Evolutionary conservation across 2,113 vertebrate species (phyloP).

Genomic region (Piprites chloris): DNA sequence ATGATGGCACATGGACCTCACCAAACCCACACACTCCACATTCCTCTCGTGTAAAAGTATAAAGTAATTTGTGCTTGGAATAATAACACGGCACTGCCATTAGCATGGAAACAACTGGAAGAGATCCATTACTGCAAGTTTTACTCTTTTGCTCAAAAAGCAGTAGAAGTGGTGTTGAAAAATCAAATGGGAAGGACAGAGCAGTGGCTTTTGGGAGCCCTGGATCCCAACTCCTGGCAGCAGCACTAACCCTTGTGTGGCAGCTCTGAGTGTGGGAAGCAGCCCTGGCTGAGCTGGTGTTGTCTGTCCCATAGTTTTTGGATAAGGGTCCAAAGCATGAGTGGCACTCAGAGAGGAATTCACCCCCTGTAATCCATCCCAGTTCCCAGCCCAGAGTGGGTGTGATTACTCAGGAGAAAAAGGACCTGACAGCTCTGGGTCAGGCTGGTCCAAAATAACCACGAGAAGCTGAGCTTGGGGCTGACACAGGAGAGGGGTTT

Average conservation of each 20-base stretch:
- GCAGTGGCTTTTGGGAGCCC: not conserved
- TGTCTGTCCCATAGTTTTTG: not conserved
- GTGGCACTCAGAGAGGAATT: not conserved
- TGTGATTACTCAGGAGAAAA: not conserved
- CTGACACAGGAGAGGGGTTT: not conserved
- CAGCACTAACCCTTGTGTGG: not conserved
- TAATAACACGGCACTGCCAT: no score
- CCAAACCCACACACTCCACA: not conserved
- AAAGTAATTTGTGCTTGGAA: not conserved
- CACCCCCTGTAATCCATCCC: not conserved
- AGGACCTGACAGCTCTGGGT: not conserved
- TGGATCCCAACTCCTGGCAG: not conserved
- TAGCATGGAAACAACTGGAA: not conserved
- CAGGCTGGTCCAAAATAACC: not conserved
- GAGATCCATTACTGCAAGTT: not conserved
- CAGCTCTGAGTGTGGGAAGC: not conserved
- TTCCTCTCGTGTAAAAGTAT: not conserved
- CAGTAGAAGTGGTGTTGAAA: not conserved
- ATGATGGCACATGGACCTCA: not conserved
- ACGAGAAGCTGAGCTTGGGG: not conserved
- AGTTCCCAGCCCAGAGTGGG: not conserved
- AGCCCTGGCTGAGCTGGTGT: not conserved
- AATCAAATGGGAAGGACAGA: not conserved
- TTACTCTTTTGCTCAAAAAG: not conserved
- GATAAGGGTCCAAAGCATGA: not conserved